Conservation (phyloP, 2,113 vertebrate species). For the Anoura caudifer region DNA sequence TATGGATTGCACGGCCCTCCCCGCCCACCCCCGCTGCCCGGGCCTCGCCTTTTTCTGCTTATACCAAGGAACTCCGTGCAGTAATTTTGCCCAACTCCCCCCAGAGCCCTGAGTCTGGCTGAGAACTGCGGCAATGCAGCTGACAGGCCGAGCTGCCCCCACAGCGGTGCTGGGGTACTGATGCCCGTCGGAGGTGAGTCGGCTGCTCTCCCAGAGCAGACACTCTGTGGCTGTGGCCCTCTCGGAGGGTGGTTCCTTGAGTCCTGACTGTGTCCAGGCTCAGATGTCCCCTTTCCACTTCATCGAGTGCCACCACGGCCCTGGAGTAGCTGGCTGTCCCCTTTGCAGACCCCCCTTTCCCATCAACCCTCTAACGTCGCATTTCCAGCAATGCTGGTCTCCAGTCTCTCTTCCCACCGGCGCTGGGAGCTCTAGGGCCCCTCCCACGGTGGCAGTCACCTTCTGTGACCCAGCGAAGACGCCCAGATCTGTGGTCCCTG, state of each 20-base stretch:
- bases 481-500: not conserved
- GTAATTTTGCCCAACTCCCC: not conserved
- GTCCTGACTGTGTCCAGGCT: not conserved
- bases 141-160: not conserved
- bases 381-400: not conserved
- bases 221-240: not conserved
- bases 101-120: not conserved
- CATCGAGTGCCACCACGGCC: not conserved
- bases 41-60: not conserved
- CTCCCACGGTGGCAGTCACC: rapidly evolving
- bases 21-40: not conserved
- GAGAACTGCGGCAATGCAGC: not conserved
- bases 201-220: no score
- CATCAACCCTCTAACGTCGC: not conserved
- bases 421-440: not conserved
- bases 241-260: not conserved
- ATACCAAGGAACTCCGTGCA: not conserved
- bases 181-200: rapidly evolving
- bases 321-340: not conserved
- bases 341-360: not conserved
- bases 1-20: not conserved
- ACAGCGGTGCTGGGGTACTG: rapidly evolving
- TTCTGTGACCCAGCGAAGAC: not conserved
- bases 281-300: not conserved
- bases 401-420: not conserved